Evolutionary conservation across 2,888 invertebrate species (phyloP).

Genomic region (Caenorhabditis wallacei): DNA sequence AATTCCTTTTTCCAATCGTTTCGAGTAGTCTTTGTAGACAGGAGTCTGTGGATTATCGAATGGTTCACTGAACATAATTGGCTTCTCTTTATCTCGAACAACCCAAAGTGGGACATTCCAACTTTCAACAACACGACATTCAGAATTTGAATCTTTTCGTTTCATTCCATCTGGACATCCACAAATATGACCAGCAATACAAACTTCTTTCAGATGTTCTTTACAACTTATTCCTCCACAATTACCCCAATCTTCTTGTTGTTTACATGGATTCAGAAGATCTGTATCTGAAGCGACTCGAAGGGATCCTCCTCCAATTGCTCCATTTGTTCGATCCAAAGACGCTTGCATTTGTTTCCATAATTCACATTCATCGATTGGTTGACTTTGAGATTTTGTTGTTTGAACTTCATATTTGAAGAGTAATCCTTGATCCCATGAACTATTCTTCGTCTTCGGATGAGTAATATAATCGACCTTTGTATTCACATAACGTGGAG

Average conservation of each 20-base stretch:
- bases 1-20: slow-evolving; percentile 77
- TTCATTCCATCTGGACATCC: slow-evolving; percentile 82
- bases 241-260: slow-evolving; percentile 67
- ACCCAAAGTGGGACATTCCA: slow-evolving; percentile 82
- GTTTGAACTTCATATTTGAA: slow-evolving; percentile 82
- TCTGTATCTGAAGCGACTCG: slow-evolving; percentile 81
- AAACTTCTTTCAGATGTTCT: slow-evolving; percentile 75
- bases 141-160: slow-evolving; percentile 70
- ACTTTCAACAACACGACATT: slow-evolving; percentile 81
- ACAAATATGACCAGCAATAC: slow-evolving; percentile 81
- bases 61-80: slow-evolving; percentile 78
- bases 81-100: slow-evolving; percentile 75
- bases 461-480: slow-evolving; percentile 81
- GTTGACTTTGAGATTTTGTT: slow-evolving; percentile 68
- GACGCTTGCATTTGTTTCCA: slow-evolving; percentile 81
- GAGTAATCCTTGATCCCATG: slow-evolving; percentile 82
- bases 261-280: slow-evolving; percentile 80
- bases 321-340: slow-evolving; percentile 72
- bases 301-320: slow-evolving; percentile 79
- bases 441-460: slow-evolving; percentile 82
- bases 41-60: slow-evolving; percentile 77
- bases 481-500: slow-evolving; percentile 80
- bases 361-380: slow-evolving; percentile 80
- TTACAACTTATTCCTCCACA: slow-evolving; percentile 81
- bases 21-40: slow-evolving; percentile 72